Conservation (phyloP, 2,113 vertebrate genomes). For the Tursiops truncatus region DNA sequence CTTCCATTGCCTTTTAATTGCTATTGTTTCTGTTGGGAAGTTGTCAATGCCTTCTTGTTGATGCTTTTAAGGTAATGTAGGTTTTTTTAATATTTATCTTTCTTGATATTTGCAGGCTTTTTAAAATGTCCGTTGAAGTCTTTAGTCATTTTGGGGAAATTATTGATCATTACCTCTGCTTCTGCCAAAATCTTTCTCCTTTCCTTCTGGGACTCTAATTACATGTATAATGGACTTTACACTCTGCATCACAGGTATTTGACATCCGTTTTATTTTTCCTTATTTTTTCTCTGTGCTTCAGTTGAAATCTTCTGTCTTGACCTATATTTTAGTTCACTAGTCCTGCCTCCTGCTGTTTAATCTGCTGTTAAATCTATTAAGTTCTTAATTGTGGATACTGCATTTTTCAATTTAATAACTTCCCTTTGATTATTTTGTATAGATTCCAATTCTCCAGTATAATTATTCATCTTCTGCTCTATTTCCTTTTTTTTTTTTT, state of each 20-base stretch:
- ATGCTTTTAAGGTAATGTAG: background rate
- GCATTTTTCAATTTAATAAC: constrained; percentile 13
- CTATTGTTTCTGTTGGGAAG: background rate
- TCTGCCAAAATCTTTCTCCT: background rate
- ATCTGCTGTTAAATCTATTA: background rate
- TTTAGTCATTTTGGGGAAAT: background rate
- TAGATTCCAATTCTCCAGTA: background rate
- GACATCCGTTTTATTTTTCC: background rate
- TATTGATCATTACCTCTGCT: background rate
- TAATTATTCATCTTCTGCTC: background rate
- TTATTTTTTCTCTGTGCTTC: background rate
- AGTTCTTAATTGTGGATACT: background rate
- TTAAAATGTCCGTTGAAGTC: background rate
- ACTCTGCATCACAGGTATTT: background rate
- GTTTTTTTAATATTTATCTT: background rate
- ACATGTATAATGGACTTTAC: background rate
- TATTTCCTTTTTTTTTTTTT: background rate
- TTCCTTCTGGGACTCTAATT: background rate
- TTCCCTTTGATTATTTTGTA: background rate
- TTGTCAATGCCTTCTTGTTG: background rate
- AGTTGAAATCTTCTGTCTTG: background rate
- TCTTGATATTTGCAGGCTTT: background rate
- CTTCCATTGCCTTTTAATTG: background rate
- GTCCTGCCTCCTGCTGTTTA: background rate
- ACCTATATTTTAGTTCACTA: background rate